Evolutionary conservation across 2,797 vertebrate genomes (phyloP).

Genomic region (Arctocebus calabarensis): DNA sequence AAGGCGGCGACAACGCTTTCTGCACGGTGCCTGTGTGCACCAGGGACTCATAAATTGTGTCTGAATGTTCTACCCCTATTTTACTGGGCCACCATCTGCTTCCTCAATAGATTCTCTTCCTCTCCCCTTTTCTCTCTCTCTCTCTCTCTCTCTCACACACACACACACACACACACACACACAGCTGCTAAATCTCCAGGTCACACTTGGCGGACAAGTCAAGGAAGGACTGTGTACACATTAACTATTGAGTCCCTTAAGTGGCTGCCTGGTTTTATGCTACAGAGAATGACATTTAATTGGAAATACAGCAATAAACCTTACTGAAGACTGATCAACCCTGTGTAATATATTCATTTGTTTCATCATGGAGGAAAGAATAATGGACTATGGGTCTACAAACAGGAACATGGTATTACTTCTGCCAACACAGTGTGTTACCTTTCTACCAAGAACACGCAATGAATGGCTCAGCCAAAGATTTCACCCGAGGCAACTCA

Average conservation of each 20-base stretch:
- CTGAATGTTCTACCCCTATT: neutral
- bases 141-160: neutral
- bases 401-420: neutral
- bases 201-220: neutral
- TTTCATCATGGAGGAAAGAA: neutral
- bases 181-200: neutral
- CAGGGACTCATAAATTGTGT: neutral
- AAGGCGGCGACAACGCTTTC: neutral
- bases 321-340: neutral
- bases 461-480: neutral
- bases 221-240: neutral
- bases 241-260: neutral
- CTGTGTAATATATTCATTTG: neutral
- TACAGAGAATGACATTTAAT: neutral
- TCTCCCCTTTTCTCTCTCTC: too few species aligned
- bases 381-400: neutral
- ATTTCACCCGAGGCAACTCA: neutral
- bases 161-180: neutral
- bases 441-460: neutral
- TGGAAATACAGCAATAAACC: neutral
- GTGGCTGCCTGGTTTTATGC: neutral
- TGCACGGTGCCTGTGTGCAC: neutral
- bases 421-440: neutral
- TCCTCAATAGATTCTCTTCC: neutral
- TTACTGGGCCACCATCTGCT: neutral